Percentiles rank a stretch among this genome's conserved stretches.
phyloP scores from a whole-genome alignment of 1,140 invertebrate genomes.

The Sycophila sp. region DNA sequence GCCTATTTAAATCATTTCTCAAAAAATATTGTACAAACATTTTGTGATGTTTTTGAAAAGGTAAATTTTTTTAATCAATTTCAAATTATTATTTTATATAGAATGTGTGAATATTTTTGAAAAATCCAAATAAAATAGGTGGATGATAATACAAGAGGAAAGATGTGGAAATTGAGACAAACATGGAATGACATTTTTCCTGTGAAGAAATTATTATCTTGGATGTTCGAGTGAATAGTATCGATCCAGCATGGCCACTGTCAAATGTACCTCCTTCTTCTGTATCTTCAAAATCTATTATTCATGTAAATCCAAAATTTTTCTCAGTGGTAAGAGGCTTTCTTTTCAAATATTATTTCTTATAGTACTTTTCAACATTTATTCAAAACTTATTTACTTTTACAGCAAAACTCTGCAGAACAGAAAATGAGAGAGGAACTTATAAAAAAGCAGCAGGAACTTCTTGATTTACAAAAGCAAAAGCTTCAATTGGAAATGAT shows the following conservation, averaged over 20 bases:
- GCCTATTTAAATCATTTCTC: conserved; percentile 88
- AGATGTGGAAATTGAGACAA: conserved; percentile 93
- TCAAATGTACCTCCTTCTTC: conserved; percentile 72
- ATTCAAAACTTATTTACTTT: not conserved
- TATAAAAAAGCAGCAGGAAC: conserved; percentile 82
- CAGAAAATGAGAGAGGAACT: conserved; percentile 77
- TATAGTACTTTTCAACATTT: not conserved
- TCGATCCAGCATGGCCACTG: conserved; percentile 96
- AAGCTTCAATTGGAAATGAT: conserved; percentile 87
- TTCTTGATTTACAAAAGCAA: conserved; percentile 84
- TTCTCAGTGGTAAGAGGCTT: conserved; percentile 63
- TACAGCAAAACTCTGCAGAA: conserved; percentile 46
- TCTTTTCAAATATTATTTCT: not conserved
- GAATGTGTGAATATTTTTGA: not conserved
- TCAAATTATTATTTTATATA: not conserved
- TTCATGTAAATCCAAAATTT: conserved; percentile 96
- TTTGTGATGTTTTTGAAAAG: conserved; percentile 90
- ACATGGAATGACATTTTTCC: conserved; percentile 96
- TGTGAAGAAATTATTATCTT: conserved; percentile 84
- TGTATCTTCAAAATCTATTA: conserved; percentile 68
- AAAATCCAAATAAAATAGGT: conserved; percentile 72
- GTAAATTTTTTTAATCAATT: conserved; percentile 68
- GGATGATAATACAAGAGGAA: conserved; percentile 88
- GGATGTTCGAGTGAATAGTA: conserved; percentile 85
- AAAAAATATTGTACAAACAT: conserved; percentile 86